A percentile compares a stretch with the other conserved stretches of the same genome.
These are phyloP conservation scores for Drosophila suzukii DNA, from an alignment of 1,140 invertebrate species.

Conservation along the genomic window DNA sequence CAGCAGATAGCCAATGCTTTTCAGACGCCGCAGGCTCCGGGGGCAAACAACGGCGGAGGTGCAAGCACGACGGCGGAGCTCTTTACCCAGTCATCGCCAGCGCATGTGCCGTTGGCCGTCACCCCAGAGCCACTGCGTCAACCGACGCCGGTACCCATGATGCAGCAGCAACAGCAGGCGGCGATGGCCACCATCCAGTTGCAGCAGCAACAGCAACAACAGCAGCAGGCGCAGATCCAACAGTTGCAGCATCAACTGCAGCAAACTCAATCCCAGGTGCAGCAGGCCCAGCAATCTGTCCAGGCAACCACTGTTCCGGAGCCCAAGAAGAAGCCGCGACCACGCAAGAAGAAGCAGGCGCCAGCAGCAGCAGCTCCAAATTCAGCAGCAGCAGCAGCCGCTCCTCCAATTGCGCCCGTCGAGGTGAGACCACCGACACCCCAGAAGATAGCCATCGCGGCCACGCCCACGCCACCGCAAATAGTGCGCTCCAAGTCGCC, in stretches of 20 bases:
- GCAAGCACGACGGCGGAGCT: constrained; percentile 55
- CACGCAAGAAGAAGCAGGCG: constrained; percentile 64
- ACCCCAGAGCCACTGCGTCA: constrained; percentile 77
- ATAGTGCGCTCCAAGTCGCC: constrained; percentile 58
- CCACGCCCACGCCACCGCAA: constrained; percentile 18
- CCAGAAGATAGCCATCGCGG: constrained; percentile 36
- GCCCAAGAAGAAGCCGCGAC: constrained; percentile 78
- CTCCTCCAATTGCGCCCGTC: constrained; percentile 15
- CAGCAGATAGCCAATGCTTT: constrained; percentile 82
- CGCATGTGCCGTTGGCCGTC: constrained; percentile 68
- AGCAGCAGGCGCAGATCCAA: constrained; percentile 71
- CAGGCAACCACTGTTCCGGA: constrained; percentile 36
- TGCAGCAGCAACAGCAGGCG: constrained; percentile 60
- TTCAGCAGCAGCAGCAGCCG: background rate
- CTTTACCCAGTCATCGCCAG: constrained; percentile 71
- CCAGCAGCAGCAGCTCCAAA: constrained; percentile 17
- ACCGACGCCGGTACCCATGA: constrained; percentile 62
- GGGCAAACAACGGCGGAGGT: background rate
- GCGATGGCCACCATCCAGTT: constrained; percentile 72
- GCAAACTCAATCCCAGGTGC: constrained; percentile 70
- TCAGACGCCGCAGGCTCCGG: constrained; percentile 72
- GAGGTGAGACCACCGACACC: constrained; percentile 39
- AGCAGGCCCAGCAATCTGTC: constrained; percentile 64
- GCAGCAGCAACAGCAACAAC: constrained; percentile 75
- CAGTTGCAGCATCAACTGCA: constrained; percentile 70